Evolutionary conservation across 23 tunicate genomes (phyloP).

Genomic region (Ascidia mentula): DNA sequence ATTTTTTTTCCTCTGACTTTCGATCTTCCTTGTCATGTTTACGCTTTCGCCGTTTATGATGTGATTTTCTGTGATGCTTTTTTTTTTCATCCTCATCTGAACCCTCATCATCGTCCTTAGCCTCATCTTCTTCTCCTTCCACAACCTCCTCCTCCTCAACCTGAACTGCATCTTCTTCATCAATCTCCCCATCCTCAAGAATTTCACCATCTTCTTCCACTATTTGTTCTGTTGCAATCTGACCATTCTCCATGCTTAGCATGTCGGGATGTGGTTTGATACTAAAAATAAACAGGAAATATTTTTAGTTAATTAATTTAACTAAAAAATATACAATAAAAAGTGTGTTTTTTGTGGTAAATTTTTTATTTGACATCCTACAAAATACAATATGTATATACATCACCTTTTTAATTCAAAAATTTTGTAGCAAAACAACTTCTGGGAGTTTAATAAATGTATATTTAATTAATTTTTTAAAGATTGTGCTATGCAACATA

Average conservation of each 20-base stretch:
- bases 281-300: too few species aligned
- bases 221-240: background rate
- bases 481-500: too few species aligned
- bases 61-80: constrained; percentile 45
- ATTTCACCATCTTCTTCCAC: constrained; percentile 70
- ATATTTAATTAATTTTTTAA: too few species aligned
- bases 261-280: background rate
- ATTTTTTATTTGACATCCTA: too few species aligned
- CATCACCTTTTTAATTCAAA: too few species aligned
- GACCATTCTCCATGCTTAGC: constrained; percentile 30
- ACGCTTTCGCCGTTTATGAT: constrained; percentile 51
- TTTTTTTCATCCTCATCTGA: constrained; percentile 33
- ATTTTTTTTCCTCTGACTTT: constrained; percentile 68
- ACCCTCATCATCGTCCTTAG: constrained; percentile 44
- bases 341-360: too few species aligned
- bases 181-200: constrained; percentile 87
- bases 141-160: constrained; percentile 27
- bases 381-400: too few species aligned
- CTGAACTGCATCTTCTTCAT: constrained; percentile 30
- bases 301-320: too few species aligned
- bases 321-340: too few species aligned
- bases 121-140: constrained; percentile 18
- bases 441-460: too few species aligned
- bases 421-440: too few species aligned
- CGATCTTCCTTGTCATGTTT: constrained; percentile 57